Evolutionary conservation across 1,140 invertebrate genomes (phyloP).

Genomic region (Xylocopa sonorina): DNA sequence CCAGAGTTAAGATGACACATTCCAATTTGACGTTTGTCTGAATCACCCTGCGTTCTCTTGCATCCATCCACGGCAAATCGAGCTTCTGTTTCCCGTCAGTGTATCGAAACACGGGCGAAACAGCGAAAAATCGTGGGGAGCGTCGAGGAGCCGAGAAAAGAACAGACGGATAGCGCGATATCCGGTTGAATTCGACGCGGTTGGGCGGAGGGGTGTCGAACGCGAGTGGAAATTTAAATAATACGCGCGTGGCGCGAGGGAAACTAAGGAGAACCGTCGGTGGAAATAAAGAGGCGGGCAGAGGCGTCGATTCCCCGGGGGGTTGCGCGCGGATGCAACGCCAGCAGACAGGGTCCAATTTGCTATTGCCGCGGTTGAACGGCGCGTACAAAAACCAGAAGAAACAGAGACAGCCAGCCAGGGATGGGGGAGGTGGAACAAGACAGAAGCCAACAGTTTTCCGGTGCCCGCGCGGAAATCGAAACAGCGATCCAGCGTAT

Average conservation of each 20-base stretch:
- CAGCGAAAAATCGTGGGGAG: neutral
- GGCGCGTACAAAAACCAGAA: slow-evolving; percentile 31
- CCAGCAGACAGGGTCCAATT: slow-evolving; percentile 47
- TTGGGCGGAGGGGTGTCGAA: no score
- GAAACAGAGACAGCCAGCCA: neutral
- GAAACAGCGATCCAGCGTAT: slow-evolving; percentile 29
- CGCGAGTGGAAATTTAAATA: slow-evolving; percentile 38
- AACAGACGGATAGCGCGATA: neutral
- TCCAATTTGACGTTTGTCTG: no score
- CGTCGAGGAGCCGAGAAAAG: neutral
- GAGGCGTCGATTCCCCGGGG: slow-evolving; percentile 8
- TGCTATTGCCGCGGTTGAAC: slow-evolving; percentile 35
- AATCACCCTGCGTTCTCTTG: no score
- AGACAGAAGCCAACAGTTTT: neutral
- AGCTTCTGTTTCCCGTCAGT: neutral
- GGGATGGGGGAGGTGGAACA: no score
- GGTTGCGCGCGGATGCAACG: slow-evolving; percentile 34
- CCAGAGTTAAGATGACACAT: no score
- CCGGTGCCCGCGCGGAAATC: slow-evolving; percentile 1
- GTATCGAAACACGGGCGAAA: neutral
- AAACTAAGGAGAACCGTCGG: slow-evolving; percentile 17
- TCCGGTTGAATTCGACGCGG: neutral
- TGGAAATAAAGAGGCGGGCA: slow-evolving; percentile 22
- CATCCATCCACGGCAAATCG: no score
- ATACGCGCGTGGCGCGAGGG: neutral